Conservation (phyloP, 2,888 invertebrate species). For the Chrysodeixis includens region DNA sequence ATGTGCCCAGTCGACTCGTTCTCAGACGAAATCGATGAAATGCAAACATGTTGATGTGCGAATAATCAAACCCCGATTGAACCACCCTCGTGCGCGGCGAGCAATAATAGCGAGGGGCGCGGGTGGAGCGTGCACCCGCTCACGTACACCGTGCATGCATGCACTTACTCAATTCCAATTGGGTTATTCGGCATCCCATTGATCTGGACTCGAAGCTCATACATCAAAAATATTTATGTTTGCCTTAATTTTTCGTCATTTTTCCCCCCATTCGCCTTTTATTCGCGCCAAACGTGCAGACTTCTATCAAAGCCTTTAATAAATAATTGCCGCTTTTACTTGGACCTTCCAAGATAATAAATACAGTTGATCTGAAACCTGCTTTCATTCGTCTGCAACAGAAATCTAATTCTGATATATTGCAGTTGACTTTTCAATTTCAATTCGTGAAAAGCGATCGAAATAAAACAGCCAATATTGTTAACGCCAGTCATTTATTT, state of each 20-base stretch:
- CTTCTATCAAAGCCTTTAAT: not conserved
- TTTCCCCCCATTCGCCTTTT: not conserved
- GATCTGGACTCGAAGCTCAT: conserved; percentile 42
- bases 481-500: conserved; percentile 9
- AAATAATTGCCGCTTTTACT: not conserved
- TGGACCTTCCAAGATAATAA: not conserved
- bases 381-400: conserved; percentile 10
- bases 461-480: conserved; percentile 6
- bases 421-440: conserved; percentile 14
- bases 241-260: conserved; percentile 11
- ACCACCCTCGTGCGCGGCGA: conserved; percentile 74
- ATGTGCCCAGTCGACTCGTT: conserved; percentile 53
- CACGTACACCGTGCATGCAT: conserved; percentile 72
- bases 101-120: conserved; percentile 80
- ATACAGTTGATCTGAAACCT: conserved; percentile 1
- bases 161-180: conserved; percentile 66
- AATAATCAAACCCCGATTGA: conserved; percentile 83
- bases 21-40: conserved; percentile 81
- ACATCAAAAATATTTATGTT: conserved; percentile 38
- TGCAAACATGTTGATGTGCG: conserved; percentile 86
- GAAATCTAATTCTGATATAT: conserved; percentile 11
- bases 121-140: conserved; percentile 72
- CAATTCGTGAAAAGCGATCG: conserved; percentile 10
- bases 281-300: not conserved
- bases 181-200: conserved; percentile 59